Evolutionary conservation across 2,113 vertebrate species (phyloP).

Genomic region (Oncorhynchus nerka): DNA sequence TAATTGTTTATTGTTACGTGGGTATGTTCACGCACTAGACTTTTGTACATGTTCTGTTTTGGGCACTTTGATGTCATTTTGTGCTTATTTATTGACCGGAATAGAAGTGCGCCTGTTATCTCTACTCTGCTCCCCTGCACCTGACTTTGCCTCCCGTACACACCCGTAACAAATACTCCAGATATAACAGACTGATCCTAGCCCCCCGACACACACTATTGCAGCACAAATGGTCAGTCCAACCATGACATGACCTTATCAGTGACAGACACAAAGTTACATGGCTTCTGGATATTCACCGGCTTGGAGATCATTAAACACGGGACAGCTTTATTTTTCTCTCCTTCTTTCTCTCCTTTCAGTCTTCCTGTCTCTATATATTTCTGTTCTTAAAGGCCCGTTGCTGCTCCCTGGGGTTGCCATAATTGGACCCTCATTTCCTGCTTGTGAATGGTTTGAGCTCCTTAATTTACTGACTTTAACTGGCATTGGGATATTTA

Average conservation of each 20-base stretch:
- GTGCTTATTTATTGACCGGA: too few relatives aligned
- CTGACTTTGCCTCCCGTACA: too few relatives aligned
- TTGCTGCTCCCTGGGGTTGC: conserved; percentile 34
- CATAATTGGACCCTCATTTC: conserved; percentile 57
- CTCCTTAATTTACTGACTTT: conserved; percentile 46
- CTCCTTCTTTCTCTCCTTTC: neutral
- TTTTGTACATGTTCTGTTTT: too few relatives aligned
- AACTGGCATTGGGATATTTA: conserved; percentile 42
- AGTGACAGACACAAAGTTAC: conserved; percentile 7
- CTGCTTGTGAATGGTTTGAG: conserved; percentile 49
- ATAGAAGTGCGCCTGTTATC: too few relatives aligned
- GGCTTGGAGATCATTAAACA: conserved; percentile 2
- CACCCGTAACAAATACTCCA: too few relatives aligned
- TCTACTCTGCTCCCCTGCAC: too few relatives aligned
- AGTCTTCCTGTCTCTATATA: neutral
- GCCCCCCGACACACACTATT: too few relatives aligned
- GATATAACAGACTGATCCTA: too few relatives aligned
- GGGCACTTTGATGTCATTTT: too few relatives aligned
- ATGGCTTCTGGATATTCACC: neutral
- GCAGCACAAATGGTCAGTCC: neutral
- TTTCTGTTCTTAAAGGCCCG: conserved; percentile 12
- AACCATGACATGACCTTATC: conserved; percentile 24
- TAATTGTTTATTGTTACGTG: too few relatives aligned
- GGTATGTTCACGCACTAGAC: too few relatives aligned
- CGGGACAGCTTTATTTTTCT: neutral